These are phyloP conservation scores for Platysteira castanea DNA, from an alignment of 2,113 vertebrate genomes.

Conservation along the genomic window DNA sequence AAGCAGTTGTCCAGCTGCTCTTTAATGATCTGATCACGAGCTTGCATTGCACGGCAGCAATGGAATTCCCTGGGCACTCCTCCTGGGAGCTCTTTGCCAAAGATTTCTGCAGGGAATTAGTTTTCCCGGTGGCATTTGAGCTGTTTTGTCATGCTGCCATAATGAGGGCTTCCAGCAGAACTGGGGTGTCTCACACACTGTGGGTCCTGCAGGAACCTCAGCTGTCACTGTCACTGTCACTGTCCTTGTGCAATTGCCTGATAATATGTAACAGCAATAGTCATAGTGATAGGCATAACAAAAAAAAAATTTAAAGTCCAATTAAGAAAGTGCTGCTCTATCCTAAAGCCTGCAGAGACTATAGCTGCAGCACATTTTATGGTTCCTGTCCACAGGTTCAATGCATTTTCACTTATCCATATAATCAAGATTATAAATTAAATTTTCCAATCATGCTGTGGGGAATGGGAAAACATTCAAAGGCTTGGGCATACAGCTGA, in stretches of 20 bases:
- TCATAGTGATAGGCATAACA: neutral
- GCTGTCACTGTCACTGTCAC: neutral
- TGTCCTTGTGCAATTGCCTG: neutral
- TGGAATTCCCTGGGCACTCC: neutral
- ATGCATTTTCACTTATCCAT: neutral
- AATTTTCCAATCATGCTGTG: neutral
- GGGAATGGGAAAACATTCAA: neutral
- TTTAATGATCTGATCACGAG: neutral
- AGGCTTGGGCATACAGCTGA: neutral
- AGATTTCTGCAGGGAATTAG: neutral
- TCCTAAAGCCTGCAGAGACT: neutral
- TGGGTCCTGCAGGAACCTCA: neutral
- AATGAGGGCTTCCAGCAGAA: neutral
- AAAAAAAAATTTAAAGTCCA: neutral
- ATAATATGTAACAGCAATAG: neutral
- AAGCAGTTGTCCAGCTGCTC: neutral
- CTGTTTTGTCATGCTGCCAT: neutral
- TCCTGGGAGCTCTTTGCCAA: neutral
- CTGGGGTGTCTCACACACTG: neutral
- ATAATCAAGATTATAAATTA: neutral
- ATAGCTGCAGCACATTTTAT: neutral
- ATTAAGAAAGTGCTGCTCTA: neutral
- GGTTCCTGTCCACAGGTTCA: neutral
- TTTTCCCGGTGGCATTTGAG: neutral
- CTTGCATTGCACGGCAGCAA: fast-evolving